A percentile compares a stretch with the other conserved stretches of the same genome.
Conservation (phyloP, 2,113 vertebrate genomes). For the Isurus oxyrinchus region DNA sequence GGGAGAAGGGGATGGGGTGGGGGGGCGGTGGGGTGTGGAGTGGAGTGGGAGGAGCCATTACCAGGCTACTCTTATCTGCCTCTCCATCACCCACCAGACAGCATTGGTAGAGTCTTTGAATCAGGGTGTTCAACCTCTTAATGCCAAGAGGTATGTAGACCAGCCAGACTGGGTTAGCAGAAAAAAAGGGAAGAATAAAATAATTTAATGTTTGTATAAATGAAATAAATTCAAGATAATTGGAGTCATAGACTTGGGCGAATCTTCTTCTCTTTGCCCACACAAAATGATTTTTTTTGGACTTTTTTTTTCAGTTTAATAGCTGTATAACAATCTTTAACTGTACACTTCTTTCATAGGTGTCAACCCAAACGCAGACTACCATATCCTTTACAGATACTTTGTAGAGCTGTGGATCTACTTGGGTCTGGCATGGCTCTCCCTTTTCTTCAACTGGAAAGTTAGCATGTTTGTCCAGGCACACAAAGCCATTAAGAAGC, state of each 20-base stretch:
- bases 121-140: not conserved
- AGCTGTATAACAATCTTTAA: not conserved
- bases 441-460: conserved; percentile 96
- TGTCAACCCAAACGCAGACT: conserved; percentile 81
- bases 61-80: not conserved
- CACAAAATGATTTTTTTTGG: not conserved
- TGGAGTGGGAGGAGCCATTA: not conserved
- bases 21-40: no score
- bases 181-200: not conserved
- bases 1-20: not conserved
- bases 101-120: not conserved
- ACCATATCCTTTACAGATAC: conserved; percentile 88
- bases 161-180: not conserved
- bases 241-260: not conserved
- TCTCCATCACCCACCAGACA: not conserved
- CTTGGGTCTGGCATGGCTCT: conserved; percentile 92
- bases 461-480: conserved; percentile 97
- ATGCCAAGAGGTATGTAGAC: not conserved
- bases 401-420: conserved; percentile 98
- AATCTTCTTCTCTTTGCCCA: not conserved
- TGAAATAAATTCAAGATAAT: not conserved
- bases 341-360: conserved; percentile 54
- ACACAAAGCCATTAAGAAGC: conserved; percentile 95
- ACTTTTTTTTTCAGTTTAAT: not conserved
- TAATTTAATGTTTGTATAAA: not conserved